Percentiles rank a stretch among this genome's conserved stretches.
These are phyloP conservation scores for Xanthorhoe spadicearia DNA, from an alignment of 2,888 invertebrate species.

Conservation along the genomic window DNA sequence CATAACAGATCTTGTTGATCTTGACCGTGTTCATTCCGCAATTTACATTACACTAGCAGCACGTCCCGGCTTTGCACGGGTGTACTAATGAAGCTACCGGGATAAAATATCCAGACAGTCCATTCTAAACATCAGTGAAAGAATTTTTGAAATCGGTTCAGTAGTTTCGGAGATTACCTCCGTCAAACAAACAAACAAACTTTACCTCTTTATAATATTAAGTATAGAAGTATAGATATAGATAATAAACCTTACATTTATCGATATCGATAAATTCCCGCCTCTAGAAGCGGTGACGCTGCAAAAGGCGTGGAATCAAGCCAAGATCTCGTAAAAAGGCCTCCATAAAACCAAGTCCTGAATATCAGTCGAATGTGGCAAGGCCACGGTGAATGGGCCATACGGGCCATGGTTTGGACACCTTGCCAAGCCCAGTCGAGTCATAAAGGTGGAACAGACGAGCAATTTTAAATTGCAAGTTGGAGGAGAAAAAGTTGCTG, in stretches of 20 bases:
- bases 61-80: no score
- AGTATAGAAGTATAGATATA: no score
- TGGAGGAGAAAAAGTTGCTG: background rate
- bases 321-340: conserved; percentile 50
- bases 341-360: conserved; percentile 47
- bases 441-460: conserved; percentile 23
- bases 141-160: no score
- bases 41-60: no score
- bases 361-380: conserved; percentile 42
- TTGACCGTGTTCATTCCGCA: no score
- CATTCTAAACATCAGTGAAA: no score
- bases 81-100: no score
- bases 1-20: no score
- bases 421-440: conserved; percentile 35
- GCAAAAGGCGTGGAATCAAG: conserved; percentile 43
- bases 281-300: conserved; percentile 42
- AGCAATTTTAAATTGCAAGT: background rate
- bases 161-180: no score
- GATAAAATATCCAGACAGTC: no score
- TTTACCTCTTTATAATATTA: no score
- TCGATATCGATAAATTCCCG: conserved; percentile 39
- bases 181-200: no score
- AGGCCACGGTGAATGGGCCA: conserved; percentile 21
- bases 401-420: conserved; percentile 35
- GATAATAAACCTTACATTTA: conserved; percentile 14